Conservation (phyloP, 92 coral and sea anemone genomes). For the Galaxea fascicularis region DNA sequence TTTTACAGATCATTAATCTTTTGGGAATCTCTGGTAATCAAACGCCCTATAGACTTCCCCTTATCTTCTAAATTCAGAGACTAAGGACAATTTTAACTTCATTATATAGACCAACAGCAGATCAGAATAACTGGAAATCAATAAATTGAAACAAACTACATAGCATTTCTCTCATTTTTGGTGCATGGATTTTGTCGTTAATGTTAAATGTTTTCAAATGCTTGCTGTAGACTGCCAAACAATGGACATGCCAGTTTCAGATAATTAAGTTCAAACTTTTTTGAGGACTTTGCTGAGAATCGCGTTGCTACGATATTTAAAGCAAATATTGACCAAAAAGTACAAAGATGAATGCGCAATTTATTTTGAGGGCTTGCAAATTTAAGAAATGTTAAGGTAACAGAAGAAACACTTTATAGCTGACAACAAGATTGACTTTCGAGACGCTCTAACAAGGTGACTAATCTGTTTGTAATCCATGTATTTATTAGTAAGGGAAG, state of each 20-base stretch:
- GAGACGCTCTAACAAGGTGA: slow-evolving; percentile 56
- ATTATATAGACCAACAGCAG: neutral
- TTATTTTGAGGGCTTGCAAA: neutral
- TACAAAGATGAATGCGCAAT: neutral
- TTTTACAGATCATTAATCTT: slow-evolving; percentile 48
- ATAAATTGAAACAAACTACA: neutral
- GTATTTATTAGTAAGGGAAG: slow-evolving; percentile 26
- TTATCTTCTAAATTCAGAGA: slow-evolving; percentile 36
- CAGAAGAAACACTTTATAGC: slow-evolving; percentile 10
- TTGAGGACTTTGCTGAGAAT: too few species aligned
- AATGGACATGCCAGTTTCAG: neutral
- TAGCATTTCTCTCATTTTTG: neutral
- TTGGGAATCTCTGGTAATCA: slow-evolving; percentile 22
- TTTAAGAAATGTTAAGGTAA: neutral
- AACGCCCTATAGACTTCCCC: slow-evolving; percentile 9
- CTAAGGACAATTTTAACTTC: neutral
- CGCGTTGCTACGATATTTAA: too few species aligned
- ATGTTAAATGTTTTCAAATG: neutral
- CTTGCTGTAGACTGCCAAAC: neutral
- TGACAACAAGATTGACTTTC: slow-evolving; percentile 38
- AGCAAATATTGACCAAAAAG: neutral
- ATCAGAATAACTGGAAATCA: neutral
- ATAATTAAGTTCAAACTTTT: too few species aligned
- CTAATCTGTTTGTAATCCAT: slow-evolving; percentile 42
- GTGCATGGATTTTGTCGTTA: neutral